Evolutionary conservation across 2,113 vertebrate genomes (phyloP), one percentile per base, ranked within the genome.

Genomic region (Motacilla tschutschensis): DNA sequence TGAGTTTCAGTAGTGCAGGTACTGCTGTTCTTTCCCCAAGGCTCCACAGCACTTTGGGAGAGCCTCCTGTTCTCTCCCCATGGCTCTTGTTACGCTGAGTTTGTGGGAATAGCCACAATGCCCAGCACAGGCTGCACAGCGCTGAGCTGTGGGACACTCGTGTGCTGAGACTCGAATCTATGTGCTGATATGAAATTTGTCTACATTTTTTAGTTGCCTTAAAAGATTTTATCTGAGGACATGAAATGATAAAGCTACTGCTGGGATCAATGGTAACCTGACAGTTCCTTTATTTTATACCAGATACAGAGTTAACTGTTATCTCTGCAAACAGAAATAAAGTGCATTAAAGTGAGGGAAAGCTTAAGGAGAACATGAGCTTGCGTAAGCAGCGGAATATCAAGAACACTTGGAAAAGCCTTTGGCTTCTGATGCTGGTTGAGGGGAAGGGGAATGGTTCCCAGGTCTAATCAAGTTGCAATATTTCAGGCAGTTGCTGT

Each of bases 91-190:
- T n/a, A 1, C 1, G 6, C 59, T 15, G 22, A 35, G 40, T 35
- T 16, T n/a, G 60, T 62, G 43, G 35, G 36, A 67, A 44, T 5
- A 35, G 62, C 58, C 48, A n/a, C 75, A 41, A 1, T 17, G 41
- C 41, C 41, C 81, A 80, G 53, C 55, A 47, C 58, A 19, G 43
- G 44, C 58, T 67, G 31, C n/a, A 35, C 5, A 19, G 8, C 14
- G 44, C 35, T 71, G 75, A 79, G 47, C 50, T 72, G 58, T 26
- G 44, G 48, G 38, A 65, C 26, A 10, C 28, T 3, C 18, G 25
- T 36, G 47, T 54, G 48, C 64, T 22, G 25, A 47, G 69, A 19
- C 20, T 33, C 2, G 0, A 28, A 16, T 36, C 26, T 0, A 0
- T 29, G 4, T 33, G 36, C 14, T 18, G 20, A 24, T 33, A 15